Evolutionary conservation across 1,140 invertebrate species (phyloP), one percentile per base, ranked within the genome.

Genomic region (Acyrthosiphon pisum): DNA sequence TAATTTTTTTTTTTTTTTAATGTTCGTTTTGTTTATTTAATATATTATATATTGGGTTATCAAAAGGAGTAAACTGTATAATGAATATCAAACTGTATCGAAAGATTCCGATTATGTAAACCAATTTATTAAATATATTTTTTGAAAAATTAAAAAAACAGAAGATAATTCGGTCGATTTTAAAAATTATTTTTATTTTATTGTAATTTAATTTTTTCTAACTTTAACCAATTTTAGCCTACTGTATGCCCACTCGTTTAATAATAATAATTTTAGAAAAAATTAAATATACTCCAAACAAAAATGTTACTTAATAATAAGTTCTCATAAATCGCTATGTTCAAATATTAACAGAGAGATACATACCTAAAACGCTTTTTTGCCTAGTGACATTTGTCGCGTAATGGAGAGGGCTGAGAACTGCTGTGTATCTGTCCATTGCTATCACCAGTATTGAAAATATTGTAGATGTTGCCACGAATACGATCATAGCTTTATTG

Each of bases 321-420:
- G 3, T 30, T n/a, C 60, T 68, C 1, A n/a, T 0, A 68, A 68
- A 14, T 6, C 30, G 56, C 56, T 26, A 60, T 26, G 7, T 26
- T 60, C 26, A 60, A 60, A 60, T 60, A 30, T 68, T 68, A 0
- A 30, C 9, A 30, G 60, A 91, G 44, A n/a, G 22, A 44, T 91
- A 93, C 93, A 60, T 93, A 94, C 94, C 93, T 26, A 94, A 91
- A 41, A 94, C 90, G 90, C 94, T 94, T 9, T 95, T 94, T 37
- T 95, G 94, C 94, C 96, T 94, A 56, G 96, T 95, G 94, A 96
- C 94, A 6, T 95, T 95, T 94, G 95, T 95, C 50, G 95, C 95
- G 94, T 96, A 96, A 94, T 96, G 96, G 1, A 96, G 95, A 1
- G 96, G 96, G 92, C 95, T 95, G 44, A 96, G 95, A 35, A 96